Evolutionary conservation across 1,140 invertebrate genomes (phyloP).

Genomic region (Procambarus clarkii): DNA sequence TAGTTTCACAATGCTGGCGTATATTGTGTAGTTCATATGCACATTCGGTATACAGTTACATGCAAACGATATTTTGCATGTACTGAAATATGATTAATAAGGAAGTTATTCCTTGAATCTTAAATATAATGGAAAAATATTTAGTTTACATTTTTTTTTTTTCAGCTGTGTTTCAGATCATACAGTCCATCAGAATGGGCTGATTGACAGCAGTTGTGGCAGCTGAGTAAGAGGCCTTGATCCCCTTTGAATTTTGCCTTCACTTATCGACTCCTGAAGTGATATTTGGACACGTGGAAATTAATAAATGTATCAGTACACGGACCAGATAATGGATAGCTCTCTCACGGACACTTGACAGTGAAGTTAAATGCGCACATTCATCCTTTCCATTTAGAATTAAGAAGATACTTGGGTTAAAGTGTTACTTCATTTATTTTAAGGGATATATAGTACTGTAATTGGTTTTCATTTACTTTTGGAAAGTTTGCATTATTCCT

Average conservation of each 20-base stretch:
- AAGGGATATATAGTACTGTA: conserved; percentile 37
- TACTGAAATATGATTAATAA: no score
- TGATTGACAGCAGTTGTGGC: conserved; percentile 3
- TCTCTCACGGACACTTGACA: conserved; percentile 60
- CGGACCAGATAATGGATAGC: conserved; percentile 8
- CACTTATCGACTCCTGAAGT: background rate
- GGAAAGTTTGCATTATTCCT: conserved; percentile 47
- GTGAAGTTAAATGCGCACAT: conserved; percentile 20
- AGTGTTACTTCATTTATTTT: conserved; percentile 29
- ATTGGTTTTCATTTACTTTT: conserved; percentile 44
- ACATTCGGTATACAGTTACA: no score
- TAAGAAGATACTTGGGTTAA: conserved; percentile 40
- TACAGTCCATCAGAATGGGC: conserved; percentile 90
- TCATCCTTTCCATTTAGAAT: conserved; percentile 63
- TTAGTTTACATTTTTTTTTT: conserved; percentile 72
- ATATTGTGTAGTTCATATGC: no score
- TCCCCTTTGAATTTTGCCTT: background rate
- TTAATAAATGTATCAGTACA: background rate
- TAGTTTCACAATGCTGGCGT: no score
- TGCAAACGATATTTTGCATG: no score
- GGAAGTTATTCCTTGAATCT: no score
- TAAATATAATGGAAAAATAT: background rate
- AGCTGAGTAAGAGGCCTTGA: background rate
- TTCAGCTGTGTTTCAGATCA: conserved; percentile 96
- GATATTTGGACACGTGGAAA: background rate